Percentiles rank a stretch among this genome's conserved stretches.
phyloP scores from a whole-genome alignment of 1,140 invertebrate species.

The Delia radicum region DNA sequence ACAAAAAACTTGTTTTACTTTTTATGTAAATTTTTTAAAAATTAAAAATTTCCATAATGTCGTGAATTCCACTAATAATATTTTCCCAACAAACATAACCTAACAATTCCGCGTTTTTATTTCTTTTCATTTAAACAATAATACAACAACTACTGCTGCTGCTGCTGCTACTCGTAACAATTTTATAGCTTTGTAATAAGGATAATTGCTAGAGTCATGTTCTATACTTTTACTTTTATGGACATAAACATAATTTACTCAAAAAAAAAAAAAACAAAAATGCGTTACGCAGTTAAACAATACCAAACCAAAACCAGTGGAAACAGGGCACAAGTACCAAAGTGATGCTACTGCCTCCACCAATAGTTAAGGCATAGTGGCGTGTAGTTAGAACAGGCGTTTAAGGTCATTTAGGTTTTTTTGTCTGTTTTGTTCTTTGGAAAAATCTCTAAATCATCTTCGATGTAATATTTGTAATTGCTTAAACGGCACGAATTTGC shows the following conservation, averaged over 20 bases:
- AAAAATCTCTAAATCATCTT: slow-evolving; percentile 30
- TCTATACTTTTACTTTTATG: slow-evolving; percentile 21
- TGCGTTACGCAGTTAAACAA: slow-evolving; percentile 16
- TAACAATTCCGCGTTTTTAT: not conserved
- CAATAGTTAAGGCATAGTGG: not conserved
- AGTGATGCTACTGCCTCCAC: not conserved
- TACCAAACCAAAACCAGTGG: not conserved
- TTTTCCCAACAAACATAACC: not conserved
- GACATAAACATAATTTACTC: slow-evolving; percentile 21
- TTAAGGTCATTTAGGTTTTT: slow-evolving; percentile 29
- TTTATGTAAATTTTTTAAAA: no score
- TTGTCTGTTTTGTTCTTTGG: not conserved
- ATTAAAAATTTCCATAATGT: no score
- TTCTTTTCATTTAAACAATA: not conserved
- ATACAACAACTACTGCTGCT: not conserved
- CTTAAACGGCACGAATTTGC: not conserved
- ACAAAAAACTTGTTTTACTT: no score
- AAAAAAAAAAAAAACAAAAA: not conserved
- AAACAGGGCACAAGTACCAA: not conserved
- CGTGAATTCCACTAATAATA: not conserved
- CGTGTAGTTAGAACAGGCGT: not conserved
- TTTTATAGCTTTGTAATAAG: slow-evolving; percentile 27
- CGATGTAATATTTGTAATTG: slow-evolving; percentile 28
- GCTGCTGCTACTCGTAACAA: not conserved
- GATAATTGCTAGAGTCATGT: slow-evolving; percentile 30